Evolutionary conservation across 1,140 invertebrate genomes (phyloP), one percentile per base, ranked within the genome.

Genomic region (Protaetia brevitarsis): DNA sequence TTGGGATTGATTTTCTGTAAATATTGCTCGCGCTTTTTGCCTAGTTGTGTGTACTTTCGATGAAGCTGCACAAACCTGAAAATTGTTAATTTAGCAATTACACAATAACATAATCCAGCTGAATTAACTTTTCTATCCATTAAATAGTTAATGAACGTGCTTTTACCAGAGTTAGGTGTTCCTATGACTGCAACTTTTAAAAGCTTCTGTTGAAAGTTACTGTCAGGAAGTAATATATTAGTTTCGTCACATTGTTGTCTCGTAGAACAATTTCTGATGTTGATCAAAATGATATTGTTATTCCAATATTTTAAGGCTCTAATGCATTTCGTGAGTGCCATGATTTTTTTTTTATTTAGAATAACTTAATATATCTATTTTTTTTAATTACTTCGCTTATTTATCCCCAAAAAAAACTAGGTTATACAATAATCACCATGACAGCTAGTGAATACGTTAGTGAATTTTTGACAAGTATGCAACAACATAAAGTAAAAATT

Each of bases 81-180:
- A 81, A 64, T 3, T 67, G 68, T 62, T 27, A 66, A 58, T 63
- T 64, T 61, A 59, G 23, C 8, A 3, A 64, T 65, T 64, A 70
- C 41, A 36, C n/a, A 45, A 66, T 37, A 34, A 26, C 23, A 30
- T 10, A 1, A 11, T 8, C 19, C 28, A 30, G 10, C 30, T 31
- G n/a, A 36, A 73, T 76, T 79, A 82, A 94, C 93, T 76, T 88
- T 88, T 81, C 92, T 86, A 51, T 88, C 84, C 34, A 92, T 82
- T 23, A 98, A 82, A 74, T 86, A 82, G 83, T 98, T 98, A 29
- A 96, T 89, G 2, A 98, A 81, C 1, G 95, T 97, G 80, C 95
- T 97, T 80, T 98, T 98, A 37, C 96, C 96, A 66, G 87, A 87
- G 84, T 98, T 98, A 16, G 96, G 95, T 11, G 89, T 79, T 7